These are phyloP conservation scores for Entelurus aequoreus DNA, from an alignment of 2,113 vertebrate species.

Conservation along the genomic window DNA sequence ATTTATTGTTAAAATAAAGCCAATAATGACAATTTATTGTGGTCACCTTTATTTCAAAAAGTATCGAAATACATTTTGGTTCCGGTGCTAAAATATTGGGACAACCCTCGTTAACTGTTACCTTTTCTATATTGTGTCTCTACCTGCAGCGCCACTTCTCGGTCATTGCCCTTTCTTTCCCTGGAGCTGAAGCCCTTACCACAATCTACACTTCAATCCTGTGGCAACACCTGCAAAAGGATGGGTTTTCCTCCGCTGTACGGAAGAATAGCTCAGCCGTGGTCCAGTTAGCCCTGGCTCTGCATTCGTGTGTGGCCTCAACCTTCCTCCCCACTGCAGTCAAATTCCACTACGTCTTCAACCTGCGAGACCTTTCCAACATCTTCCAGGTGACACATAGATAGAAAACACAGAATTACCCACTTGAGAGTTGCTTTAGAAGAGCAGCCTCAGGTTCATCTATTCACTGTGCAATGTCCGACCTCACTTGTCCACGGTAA, in stretches of 20 bases:
- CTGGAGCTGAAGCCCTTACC: conserved; percentile 79
- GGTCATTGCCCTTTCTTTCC: conserved; percentile 83
- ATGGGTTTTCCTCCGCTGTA: conserved; percentile 69
- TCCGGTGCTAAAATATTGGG: too few relatives aligned
- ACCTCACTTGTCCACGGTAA: conserved; percentile 1
- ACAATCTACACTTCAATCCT: conserved; percentile 91
- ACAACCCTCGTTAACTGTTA: neutral
- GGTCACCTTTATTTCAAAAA: too few relatives aligned
- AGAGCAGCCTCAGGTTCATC: conserved; percentile 2
- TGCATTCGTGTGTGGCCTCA: conserved; percentile 80
- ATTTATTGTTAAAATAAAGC: too few relatives aligned
- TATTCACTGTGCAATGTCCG: conserved; percentile 6
- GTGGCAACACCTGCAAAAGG: conserved; percentile 73
- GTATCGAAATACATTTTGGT: too few relatives aligned
- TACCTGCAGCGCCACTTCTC: conserved; percentile 86
- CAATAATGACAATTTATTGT: too few relatives aligned
- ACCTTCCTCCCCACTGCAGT: conserved; percentile 86
- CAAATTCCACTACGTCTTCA: conserved; percentile 97
- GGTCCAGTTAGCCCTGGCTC: conserved; percentile 76
- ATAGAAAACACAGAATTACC: neutral
- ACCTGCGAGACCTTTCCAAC: conserved; percentile 90
- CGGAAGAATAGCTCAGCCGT: conserved; percentile 75
- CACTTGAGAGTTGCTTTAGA: neutral
- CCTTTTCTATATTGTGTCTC: conserved; percentile 3
- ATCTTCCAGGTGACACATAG: conserved; percentile 83